Base-by-base conservation (phyloP, 2,888 invertebrate genomes). In the Pecten maximus region DNA sequence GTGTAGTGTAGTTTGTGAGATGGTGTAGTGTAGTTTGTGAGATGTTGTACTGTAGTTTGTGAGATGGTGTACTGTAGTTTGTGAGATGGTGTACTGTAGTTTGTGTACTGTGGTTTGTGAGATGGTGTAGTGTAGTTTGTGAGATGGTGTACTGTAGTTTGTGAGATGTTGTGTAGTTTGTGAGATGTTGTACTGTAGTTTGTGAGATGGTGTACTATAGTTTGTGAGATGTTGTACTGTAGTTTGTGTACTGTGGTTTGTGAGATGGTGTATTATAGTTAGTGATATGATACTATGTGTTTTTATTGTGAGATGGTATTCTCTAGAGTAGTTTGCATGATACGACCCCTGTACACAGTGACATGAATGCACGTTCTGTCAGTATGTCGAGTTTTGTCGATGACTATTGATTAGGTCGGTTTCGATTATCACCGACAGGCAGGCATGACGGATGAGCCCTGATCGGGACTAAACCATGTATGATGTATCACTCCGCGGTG, bases 381-480 rank as follows among this genome's bases (percentile, higher is more conserved):
- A 74, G 74, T 74, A 12, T 28, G 35, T 74, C 12, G 35, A 35
- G 10, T 74, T 74, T 74, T 74, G 74, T 35, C 60, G 60, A 60
- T 60, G 60, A 60, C 74, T 74, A 74, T 74, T 74, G 74, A 74
- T 74, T 74, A 74, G 35, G 74, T 74, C 35, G 10, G 4, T 28
- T 74, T 74, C 74, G 74, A 74, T 74, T 74, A 74, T 74, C 74
- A 74, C 74, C 35, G 28, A 74, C 35, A 74, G 74, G 74, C 74
- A 74, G 74, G 2, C 74, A 74, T 74, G 74, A 74, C 74, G 74
- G 74, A 74, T 74, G 19, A 74, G 74, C 28, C 74, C 12, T 74
- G 74, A 35, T 74, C 74, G 28, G 74, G 35, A 10, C 74, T 28
- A 74, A 4, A 28, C 60, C 28, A 35, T 74, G 74, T 74, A 74